These are phyloP conservation scores for Bugula neritina DNA, from an alignment of 2,888 invertebrate genomes.

Conservation along the genomic window DNA sequence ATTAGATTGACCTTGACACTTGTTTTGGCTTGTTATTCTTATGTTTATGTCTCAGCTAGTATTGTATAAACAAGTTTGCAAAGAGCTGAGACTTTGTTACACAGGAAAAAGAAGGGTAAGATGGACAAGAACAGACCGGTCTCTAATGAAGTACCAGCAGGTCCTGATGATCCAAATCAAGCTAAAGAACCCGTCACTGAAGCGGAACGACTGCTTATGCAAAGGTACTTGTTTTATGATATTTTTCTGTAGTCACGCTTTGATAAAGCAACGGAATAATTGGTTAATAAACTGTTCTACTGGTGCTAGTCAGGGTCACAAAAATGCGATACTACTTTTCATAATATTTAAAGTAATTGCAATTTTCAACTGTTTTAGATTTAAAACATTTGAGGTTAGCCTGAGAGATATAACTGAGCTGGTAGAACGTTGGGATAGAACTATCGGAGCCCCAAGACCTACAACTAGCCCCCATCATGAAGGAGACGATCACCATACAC, in stretches of 20 bases:
- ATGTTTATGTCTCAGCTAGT: too few species aligned
- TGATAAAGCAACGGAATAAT: too few species aligned
- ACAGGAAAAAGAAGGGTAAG: constrained; percentile 35
- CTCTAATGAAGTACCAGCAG: constrained; percentile 34
- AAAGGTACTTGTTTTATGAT: constrained; percentile 40
- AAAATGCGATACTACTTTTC: too few species aligned
- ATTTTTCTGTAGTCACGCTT: too few species aligned
- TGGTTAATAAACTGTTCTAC: too few species aligned
- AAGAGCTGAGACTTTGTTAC: too few species aligned
- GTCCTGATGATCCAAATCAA: constrained; percentile 33
- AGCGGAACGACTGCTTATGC: constrained; percentile 46
- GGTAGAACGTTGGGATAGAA: constrained; percentile 51
- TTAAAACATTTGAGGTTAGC: constrained; percentile 49
- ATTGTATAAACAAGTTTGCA: too few species aligned
- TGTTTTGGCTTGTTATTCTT: too few species aligned
- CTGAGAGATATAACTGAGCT: constrained; percentile 48
- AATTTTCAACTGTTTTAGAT: too few species aligned
- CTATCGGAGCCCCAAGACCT: constrained; percentile 39
- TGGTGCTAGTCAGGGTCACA: too few species aligned
- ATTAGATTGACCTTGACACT: too few species aligned
- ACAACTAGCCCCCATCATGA: constrained; percentile 46
- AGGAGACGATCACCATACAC: constrained; percentile 37
- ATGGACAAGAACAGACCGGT: constrained; percentile 35
- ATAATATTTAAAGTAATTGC: too few species aligned
- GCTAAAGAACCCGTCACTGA: constrained; percentile 41